These are phyloP conservation scores for Cyprinodon variegatus DNA, from an alignment of 2,113 vertebrate species.

Conservation along the genomic window DNA sequence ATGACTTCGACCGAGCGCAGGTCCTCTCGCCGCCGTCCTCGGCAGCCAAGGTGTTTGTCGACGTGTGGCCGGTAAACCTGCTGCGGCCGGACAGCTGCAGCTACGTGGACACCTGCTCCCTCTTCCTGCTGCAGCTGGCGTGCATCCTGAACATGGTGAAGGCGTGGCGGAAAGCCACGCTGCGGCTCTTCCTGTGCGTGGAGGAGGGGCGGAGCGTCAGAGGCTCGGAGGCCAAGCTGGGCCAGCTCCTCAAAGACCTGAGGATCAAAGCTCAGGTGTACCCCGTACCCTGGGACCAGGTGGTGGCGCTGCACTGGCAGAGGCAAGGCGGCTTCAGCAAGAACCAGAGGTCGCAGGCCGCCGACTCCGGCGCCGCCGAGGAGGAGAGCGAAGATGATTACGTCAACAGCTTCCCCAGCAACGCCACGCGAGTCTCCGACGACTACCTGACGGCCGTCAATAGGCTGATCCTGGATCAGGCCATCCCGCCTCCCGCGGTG, in stretches of 20 bases:
- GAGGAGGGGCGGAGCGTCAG: conserved; percentile 83
- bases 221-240: conserved; percentile 85
- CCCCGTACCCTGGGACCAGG: conserved; percentile 86
- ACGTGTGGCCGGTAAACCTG: conserved; percentile 91
- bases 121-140: conserved; percentile 91
- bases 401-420: conserved; percentile 84
- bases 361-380: accelerated
- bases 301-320: conserved; percentile 90
- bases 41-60: conserved; percentile 76
- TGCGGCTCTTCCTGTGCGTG: conserved; percentile 90
- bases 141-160: conserved; percentile 90
- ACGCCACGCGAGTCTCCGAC: conserved; percentile 82
- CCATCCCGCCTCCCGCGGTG: conserved; percentile 73
- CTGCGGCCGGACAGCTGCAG: conserved; percentile 87
- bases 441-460: conserved; percentile 88
- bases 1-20: conserved; percentile 78
- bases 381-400: conserved; percentile 63
- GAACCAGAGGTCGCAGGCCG: background rate
- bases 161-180: conserved; percentile 83
- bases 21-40: conserved; percentile 56
- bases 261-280: conserved; percentile 87
- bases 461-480: conserved; percentile 82
- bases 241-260: conserved; percentile 86
- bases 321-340: conserved; percentile 53
- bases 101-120: conserved; percentile 90